Base-by-base conservation (phyloP, 2,797 vertebrate species). In the Characodon lateralis region DNA sequence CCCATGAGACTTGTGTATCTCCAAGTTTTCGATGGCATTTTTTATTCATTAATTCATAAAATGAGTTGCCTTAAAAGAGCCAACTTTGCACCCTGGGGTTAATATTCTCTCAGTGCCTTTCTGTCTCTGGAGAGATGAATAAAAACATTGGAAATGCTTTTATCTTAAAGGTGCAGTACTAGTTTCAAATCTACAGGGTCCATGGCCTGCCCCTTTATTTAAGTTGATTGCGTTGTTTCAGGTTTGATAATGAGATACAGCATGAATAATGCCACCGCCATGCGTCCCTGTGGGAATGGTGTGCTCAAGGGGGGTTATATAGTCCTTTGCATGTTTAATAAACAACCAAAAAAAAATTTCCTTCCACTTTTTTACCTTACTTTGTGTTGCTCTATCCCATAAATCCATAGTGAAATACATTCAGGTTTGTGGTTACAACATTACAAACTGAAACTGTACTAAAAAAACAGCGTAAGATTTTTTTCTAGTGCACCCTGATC, bases 141-240 rank as follows among this genome's bases (percentile, higher is more conserved):
- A 89, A 74, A 91, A 85, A 89, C 79, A 80, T 83, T 66, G 84
- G 87, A 81, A 77, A 81, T 71, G 85, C 90, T 91, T 88, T 92
- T 76, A 89, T 88, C 82, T 80, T 72, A 26, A 74, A 73, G 70
- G 72, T 86, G 83, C 73, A 77, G 1, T 71, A 55, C 76, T 72
- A 68, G 76, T 80, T 78, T 86, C 74, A 82, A 81, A 71, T 84
- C 87, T 85, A 66, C 43, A 56, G 81, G 84, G 71, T 80, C 77
- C 8, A 31, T 48, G 56, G 31, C 53, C 7, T 56, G 51, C 26
- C 76, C 82, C 78, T 83, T 88, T 50, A 82, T 72, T 76, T n/a
- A 69, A 70, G 46, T 6, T 84, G 77, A 84, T 81, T 76, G 74
- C 76, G 5, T 63, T 61, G 46, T 66, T 61, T 84, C 69, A 74